These are phyloP conservation scores for Scortum barcoo DNA, from an alignment of 2,113 vertebrate species.

Conservation along the genomic window DNA sequence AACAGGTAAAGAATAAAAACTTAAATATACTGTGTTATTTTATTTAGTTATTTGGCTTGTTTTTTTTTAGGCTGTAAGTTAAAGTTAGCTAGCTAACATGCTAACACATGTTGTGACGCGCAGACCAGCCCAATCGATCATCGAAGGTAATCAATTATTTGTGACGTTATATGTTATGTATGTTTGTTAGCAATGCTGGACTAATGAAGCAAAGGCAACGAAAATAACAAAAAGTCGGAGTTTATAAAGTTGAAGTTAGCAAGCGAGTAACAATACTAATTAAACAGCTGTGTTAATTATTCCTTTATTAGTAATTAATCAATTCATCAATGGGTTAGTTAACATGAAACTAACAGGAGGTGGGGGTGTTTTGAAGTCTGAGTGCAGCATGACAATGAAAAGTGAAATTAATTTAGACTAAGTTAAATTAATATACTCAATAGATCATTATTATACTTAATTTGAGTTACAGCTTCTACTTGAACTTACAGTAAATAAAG, in stretches of 20 bases:
- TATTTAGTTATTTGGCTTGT: background rate
- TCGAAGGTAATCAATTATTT: background rate
- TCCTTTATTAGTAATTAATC: background rate
- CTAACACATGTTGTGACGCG: background rate
- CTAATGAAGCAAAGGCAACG: no score
- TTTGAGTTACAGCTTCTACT: no score
- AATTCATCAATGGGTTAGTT: background rate
- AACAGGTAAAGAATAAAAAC: background rate
- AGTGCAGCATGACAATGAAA: background rate
- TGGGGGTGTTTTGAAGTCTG: background rate
- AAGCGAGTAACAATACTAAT: background rate
- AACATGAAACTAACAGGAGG: no score
- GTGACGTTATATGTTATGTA: background rate
- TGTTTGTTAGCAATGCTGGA: background rate
- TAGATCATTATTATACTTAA: no score
- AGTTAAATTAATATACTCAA: no score
- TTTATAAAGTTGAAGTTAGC: background rate
- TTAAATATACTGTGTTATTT: background rate
- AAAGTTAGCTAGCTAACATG: conserved; percentile 1
- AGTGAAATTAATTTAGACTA: background rate
- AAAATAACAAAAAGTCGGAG: background rate
- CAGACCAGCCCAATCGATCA: background rate
- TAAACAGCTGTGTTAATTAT: background rate
- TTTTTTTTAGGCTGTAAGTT: no score
- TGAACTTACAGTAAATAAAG: no score